phyloP scores from a whole-genome alignment of 2,113 vertebrate species.

The Crotalus helleri region DNA sequence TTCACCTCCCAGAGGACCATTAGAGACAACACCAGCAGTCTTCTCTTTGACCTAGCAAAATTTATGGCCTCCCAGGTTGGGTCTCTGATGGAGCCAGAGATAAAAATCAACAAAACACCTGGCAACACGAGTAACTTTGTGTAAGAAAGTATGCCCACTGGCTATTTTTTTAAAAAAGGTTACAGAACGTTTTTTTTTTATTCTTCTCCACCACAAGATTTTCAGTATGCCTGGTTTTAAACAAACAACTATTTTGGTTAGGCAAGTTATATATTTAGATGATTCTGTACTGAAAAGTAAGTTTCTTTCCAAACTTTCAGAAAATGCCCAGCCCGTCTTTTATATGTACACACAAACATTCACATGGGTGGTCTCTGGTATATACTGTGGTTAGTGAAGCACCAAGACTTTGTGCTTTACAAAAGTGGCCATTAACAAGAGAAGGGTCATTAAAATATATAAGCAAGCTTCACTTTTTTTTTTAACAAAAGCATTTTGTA shows the following conservation, averaged over 20 bases:
- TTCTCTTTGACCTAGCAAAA: conserved; percentile 56
- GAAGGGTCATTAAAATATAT: conserved; percentile 41
- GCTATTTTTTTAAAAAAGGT: conserved; percentile 28
- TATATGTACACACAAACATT: not conserved
- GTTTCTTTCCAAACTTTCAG: conserved; percentile 11
- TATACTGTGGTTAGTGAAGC: conserved; percentile 3
- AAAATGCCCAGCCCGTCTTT: not conserved
- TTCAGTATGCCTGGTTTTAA: not conserved
- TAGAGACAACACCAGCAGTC: conserved; percentile 62
- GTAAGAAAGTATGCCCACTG: conserved; percentile 46
- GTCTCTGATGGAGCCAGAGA: conserved; percentile 54
- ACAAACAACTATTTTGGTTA: not conserved
- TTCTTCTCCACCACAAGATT: conserved; percentile 31
- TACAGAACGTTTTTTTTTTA: conserved; percentile 43
- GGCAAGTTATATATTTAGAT: conserved; percentile 3
- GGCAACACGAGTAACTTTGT: conserved; percentile 50
- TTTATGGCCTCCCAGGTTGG: conserved; percentile 57
- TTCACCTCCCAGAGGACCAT: conserved; percentile 59
- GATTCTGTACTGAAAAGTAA: conserved; percentile 33
- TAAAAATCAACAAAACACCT: conserved; percentile 68
- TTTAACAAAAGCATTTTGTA: conserved; percentile 34
- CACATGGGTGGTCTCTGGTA: conserved; percentile 20
- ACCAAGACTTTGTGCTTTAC: conserved; percentile 39
- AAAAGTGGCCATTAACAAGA: conserved; percentile 39
- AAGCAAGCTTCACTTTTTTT: conserved; percentile 31